A percentile compares a stretch with the other conserved stretches of the same genome.
Evolutionary conservation across 2,797 vertebrate genomes (phyloP).

Genomic region (Synanceia verrucosa): DNA sequence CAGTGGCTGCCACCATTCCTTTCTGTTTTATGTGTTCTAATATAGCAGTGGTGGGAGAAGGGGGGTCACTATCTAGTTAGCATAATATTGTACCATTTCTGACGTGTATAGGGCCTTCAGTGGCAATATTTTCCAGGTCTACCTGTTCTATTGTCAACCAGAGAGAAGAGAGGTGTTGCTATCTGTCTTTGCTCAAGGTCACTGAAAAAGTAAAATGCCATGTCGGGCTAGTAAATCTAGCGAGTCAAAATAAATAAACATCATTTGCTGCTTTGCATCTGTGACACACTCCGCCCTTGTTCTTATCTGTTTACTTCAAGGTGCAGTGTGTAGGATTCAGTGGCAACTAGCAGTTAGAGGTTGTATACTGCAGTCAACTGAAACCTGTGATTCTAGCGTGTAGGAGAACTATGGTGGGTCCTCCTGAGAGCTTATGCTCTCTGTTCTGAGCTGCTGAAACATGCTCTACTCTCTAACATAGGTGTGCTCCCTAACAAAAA

Average conservation of each 20-base stretch:
- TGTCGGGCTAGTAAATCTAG: background rate
- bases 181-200: conserved; percentile 62
- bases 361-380: background rate
- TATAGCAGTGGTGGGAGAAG: conserved; percentile 31
- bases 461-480: background rate
- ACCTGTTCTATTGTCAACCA: conserved; percentile 38
- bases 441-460: background rate
- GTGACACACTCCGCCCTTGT: background rate
- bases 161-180: background rate
- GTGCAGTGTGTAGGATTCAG: background rate
- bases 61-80: conserved; percentile 62
- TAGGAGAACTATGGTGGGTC: background rate
- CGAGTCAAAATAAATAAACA: background rate
- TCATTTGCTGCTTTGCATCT: background rate
- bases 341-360: background rate
- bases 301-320: background rate
- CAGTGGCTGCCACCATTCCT: conserved; percentile 37
- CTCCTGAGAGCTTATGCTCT: background rate
- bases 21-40: conserved; percentile 44
- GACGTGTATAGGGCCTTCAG: conserved; percentile 14
- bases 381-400: background rate
- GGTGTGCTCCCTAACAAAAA: background rate
- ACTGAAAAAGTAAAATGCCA: background rate
- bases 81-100: conserved; percentile 49
- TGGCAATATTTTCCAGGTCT: conserved; percentile 23